Base-by-base conservation (phyloP, 2,797 vertebrate species). In the Tamandua tetradactyla region DNA sequence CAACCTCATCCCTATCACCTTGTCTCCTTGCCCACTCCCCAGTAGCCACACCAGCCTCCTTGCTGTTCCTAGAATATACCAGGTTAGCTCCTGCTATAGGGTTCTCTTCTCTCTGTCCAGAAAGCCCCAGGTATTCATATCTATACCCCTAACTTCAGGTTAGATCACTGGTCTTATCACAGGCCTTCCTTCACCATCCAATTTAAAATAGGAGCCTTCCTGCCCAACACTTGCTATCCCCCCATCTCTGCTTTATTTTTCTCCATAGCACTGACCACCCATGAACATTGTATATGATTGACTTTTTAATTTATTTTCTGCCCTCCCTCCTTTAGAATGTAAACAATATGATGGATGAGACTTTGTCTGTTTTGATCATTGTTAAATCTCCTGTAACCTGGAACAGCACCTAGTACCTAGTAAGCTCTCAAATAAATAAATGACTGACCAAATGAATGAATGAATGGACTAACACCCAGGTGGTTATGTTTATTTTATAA, bases 321-420 rank as follows among this genome's bases (percentile, higher is more conserved):
- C 6, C 9, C 1, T 30, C 32, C 25, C 15, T 23, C 62, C 37
- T 47, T 87, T 76, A n/a, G 44, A 66, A 92, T 12, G 25, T 27
- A 84, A 71, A 27, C 30, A 44, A 84, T 7, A 44, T 1, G n/a
- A 81, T 23, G 22, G 52, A 76, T 32, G 86, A 14, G 20, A 59
- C n/a, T 80, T 86, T 78, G 44, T 49, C 47, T 76, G 6, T 13
- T 94, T 82, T 84, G 35, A 62, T 90, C 32, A 35, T 2, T 89
- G 25, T 22, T 86, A 7, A 35, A 25, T 68, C 27, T 72, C 61
- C 47, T 66, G 55, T 2, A 8, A n/a, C 27, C 66, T 66, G 72
- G 49, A 94, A 69, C 0, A 61, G 30, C 11, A 35, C 14, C n/a
- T 40, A n/a, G 22, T 20, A 68, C n/a, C 88, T 49, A 57, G 27